Conservation (phyloP, 2,888 invertebrate genomes). For the Leucophenga maculata region DNA sequence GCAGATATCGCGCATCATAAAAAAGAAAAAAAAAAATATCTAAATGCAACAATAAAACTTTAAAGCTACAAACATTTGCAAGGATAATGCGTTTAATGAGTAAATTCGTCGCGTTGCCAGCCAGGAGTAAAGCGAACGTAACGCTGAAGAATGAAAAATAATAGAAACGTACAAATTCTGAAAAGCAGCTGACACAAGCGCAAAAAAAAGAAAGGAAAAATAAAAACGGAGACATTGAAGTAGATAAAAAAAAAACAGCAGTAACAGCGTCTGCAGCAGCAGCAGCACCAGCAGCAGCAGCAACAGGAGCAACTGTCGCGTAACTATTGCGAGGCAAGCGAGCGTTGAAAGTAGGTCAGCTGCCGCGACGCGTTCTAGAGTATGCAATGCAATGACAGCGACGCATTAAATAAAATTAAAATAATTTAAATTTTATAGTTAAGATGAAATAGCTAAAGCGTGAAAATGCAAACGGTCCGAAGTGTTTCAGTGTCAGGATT, state of each 20-base stretch:
- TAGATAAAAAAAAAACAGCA: slow-evolving; percentile 58
- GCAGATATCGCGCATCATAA: too few relatives aligned
- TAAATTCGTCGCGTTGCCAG: too few relatives aligned
- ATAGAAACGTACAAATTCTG: too few relatives aligned
- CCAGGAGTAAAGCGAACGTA: too few relatives aligned
- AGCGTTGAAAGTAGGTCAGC: too few relatives aligned
- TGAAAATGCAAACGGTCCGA: not conserved
- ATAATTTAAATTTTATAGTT: slow-evolving; percentile 44
- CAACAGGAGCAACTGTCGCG: not conserved
- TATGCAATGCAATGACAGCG: slow-evolving; percentile 55
- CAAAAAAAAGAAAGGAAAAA: slow-evolving; percentile 24
- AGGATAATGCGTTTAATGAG: too few relatives aligned
- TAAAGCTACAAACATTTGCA: too few relatives aligned
- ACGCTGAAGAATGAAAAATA: too few relatives aligned
- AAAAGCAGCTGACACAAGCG: slow-evolving; percentile 48
- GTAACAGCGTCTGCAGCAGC: slow-evolving; percentile 10
- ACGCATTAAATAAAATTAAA: slow-evolving; percentile 50
- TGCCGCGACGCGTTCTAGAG: slow-evolving; percentile 43
- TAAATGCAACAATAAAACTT: too few relatives aligned
- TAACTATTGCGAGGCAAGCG: too few relatives aligned
- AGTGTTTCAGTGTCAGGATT: too few relatives aligned
- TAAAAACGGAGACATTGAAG: slow-evolving; percentile 35
- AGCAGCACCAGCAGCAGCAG: slow-evolving; percentile 6
- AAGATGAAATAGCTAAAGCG: not conserved
- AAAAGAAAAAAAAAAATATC: too few relatives aligned